Evolutionary conservation across 2,888 invertebrate genomes (phyloP).

Genomic region (Mylabris sibirica): DNA sequence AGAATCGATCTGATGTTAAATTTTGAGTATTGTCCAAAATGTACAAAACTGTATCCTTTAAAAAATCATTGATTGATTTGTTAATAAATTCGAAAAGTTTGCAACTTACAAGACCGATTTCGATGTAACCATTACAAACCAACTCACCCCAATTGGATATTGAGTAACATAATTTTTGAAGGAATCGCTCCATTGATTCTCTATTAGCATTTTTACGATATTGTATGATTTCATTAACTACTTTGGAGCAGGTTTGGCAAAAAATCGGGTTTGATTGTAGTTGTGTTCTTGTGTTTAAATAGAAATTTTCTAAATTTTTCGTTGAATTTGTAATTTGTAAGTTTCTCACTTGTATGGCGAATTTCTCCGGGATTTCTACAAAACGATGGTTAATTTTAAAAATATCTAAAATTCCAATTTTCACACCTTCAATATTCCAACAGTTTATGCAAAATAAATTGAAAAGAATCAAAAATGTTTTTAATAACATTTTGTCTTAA

Average conservation of each 20-base stretch:
- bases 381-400: background rate
- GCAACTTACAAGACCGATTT: constrained; percentile 47
- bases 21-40: constrained; percentile 66
- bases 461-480: background rate
- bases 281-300: background rate
- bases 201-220: constrained; percentile 40
- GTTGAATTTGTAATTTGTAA: background rate
- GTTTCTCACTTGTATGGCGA: background rate
- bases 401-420: background rate
- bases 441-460: background rate
- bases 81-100: no score
- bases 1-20: constrained; percentile 65
- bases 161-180: constrained; percentile 41
- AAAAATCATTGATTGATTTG: no score
- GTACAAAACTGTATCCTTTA: constrained; percentile 67
- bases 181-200: constrained; percentile 37
- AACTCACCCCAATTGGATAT: constrained; percentile 39
- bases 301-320: background rate
- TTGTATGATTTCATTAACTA: constrained; percentile 35
- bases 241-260: constrained; percentile 37
- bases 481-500: background rate
- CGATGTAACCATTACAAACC: constrained; percentile 43
- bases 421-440: background rate
- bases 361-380: background rate
- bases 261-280: background rate